Base-by-base conservation (phyloP, 2,888 invertebrate genomes). In the Heliothis peltigera region DNA sequence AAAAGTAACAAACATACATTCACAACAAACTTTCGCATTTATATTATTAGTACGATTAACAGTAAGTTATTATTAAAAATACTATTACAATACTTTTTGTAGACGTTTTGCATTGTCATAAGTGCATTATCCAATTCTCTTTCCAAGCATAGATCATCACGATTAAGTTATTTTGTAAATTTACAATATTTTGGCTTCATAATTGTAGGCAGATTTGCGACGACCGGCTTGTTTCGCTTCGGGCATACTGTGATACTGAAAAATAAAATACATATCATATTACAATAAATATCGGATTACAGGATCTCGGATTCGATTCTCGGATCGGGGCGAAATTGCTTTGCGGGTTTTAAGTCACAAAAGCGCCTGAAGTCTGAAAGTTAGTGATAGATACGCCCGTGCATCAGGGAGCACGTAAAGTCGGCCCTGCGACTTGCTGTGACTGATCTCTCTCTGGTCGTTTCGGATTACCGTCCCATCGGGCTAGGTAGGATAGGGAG, bases 181-280 rank as follows among this genome's bases (percentile, higher is more conserved):
- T 83, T 87, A 79, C 95, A 95, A 81, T 92, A 93, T 81, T 92
- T 95, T 0, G 94, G 91, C 77, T 93, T 92, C 91, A 95, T 90
- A 10, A 92, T 73, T 1, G 92, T 94, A 2, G 96, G 96, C 66
- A 96, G 92, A 60, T 97, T 97, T 4, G 96, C 96, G 7, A 97
- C 91, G n/a, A 97, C 94, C 0, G 97, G 96, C 73, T 96, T 96
- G 54, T 96, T 95, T 64, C 95, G 91, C 80, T 96, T 96, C 0
- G 97, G 96, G 82, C 97, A 97, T 3, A 97, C 95, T 12, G 96
- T 97, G 54, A 97, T 95, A 35, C 97, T 97, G 93, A 70, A 96
- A 96, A 67, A 82, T 82, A 35, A 35, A 35, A 35, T 35, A 28
- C 7, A 35, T 35, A 28, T 28, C 8, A 35, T 4, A 35, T 35